Conservation (phyloP, 2,113 vertebrate species). For the Paradoxurus hermaphroditus region DNA sequence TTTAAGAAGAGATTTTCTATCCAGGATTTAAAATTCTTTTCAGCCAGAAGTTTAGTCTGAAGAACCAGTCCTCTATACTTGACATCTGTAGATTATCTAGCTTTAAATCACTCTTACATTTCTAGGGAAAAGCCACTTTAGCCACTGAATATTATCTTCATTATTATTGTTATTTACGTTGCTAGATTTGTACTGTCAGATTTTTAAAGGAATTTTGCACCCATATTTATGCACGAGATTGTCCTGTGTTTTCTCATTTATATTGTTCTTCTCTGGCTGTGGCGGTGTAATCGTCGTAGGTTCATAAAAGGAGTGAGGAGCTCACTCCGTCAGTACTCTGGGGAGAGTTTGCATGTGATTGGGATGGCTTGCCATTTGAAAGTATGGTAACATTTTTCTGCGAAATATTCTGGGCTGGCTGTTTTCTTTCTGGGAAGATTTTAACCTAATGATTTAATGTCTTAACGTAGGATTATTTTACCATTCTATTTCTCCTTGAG, state of each 20-base stretch:
- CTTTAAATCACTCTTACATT: not conserved
- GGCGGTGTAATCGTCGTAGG: not conserved
- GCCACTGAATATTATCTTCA: not conserved
- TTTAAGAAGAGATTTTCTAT: not conserved
- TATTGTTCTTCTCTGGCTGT: not conserved
- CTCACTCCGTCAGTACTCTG: not conserved
- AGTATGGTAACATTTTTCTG: not conserved
- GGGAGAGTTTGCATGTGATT: not conserved
- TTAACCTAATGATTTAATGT: not conserved
- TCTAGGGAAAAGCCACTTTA: not conserved
- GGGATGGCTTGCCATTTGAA: not conserved
- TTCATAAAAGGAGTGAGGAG: not conserved
- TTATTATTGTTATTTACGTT: not conserved
- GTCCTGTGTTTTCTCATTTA: not conserved
- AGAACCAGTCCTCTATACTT: not conserved
- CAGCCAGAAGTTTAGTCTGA: not conserved
- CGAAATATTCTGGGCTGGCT: not conserved
- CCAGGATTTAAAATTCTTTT: not conserved
- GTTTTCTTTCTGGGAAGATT: not conserved
- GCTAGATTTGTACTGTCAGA: not conserved
- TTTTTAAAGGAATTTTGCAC: not conserved
- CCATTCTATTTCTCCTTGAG: not conserved
- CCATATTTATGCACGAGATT: not conserved
- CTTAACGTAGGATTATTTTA: not conserved
- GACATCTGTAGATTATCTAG: too few species aligned